Evolutionary conservation across 2,797 vertebrate genomes (phyloP).

Genomic region (Choloepus didactylus): DNA sequence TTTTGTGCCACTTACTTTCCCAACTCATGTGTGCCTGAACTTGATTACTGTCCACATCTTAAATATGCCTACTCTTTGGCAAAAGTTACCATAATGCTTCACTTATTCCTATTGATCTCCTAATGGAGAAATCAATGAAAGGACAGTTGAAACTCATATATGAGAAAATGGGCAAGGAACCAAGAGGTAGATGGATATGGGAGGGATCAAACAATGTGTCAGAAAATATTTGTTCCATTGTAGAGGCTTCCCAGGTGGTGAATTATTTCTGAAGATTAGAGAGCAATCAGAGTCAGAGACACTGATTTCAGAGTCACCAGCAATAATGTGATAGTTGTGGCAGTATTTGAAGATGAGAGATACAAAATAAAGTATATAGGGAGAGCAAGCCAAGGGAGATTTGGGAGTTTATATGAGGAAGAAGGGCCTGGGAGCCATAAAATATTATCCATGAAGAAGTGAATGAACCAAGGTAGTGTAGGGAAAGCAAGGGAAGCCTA

Average conservation of each 20-base stretch:
- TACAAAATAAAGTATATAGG: background rate
- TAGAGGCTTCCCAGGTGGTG: background rate
- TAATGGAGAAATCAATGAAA: background rate
- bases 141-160: background rate
- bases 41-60: background rate
- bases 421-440: background rate
- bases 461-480: background rate
- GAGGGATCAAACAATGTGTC: background rate
- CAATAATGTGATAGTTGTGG: background rate
- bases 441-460: background rate
- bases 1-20: background rate
- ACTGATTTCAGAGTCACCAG: background rate
- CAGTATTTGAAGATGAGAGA: background rate
- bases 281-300: background rate
- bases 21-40: background rate
- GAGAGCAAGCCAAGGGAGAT: background rate
- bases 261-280: background rate
- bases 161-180: background rate
- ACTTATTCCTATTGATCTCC: background rate
- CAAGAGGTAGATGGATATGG: background rate
- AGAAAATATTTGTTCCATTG: no score
- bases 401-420: background rate
- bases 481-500: background rate
- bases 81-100: background rate
- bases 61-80: background rate